Evolutionary conservation across 2,113 vertebrate genomes (phyloP).

Genomic region (Poecilia latipinna): DNA sequence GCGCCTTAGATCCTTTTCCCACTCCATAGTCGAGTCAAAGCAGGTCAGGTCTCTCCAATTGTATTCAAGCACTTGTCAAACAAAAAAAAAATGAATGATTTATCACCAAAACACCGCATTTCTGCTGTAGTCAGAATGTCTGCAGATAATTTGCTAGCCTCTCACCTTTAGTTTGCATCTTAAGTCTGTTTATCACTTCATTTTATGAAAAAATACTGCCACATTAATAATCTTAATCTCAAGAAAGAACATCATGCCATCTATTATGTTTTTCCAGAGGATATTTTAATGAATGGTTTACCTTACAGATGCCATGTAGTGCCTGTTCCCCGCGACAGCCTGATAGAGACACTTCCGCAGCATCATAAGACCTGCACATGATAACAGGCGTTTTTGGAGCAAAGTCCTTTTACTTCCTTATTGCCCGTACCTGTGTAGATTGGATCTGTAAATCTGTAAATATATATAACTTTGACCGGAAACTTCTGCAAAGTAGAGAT

Average conservation of each 20-base stretch:
- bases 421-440: slow-evolving; percentile 42
- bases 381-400: slow-evolving; percentile 34
- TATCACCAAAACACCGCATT: too few species aligned
- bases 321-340: slow-evolving; percentile 37
- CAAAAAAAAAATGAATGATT: not conserved
- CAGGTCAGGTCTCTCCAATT: slow-evolving; percentile 1
- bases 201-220: not conserved
- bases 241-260: not conserved
- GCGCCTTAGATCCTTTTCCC: slow-evolving; percentile 65
- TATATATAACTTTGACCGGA: not conserved
- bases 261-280: not conserved
- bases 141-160: not conserved
- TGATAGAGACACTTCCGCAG: slow-evolving; percentile 28
- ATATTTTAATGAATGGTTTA: slow-evolving; percentile 40
- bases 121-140: not conserved
- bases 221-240: not conserved
- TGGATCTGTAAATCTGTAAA: slow-evolving; percentile 4
- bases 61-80: not conserved
- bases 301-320: slow-evolving; percentile 39
- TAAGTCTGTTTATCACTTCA: not conserved
- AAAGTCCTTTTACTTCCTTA: slow-evolving; percentile 79
- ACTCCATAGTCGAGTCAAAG: slow-evolving; percentile 70
- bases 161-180: not conserved
- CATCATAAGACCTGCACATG: slow-evolving; percentile 70
- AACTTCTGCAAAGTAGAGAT: not conserved